Conservation (phyloP, 1,140 invertebrate species). For the Bombus superbus region DNA sequence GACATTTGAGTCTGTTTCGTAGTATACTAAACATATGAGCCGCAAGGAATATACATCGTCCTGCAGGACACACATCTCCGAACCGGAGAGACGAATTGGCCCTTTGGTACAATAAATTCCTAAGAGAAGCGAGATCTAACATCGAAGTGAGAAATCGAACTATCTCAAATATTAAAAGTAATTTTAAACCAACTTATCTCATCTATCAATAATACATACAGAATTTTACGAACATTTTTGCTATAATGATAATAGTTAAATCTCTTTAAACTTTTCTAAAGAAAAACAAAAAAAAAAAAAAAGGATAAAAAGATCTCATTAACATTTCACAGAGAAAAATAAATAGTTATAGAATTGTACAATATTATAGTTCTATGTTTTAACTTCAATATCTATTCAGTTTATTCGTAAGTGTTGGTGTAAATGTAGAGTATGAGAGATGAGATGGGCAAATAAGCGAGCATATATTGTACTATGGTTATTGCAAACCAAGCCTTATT, state of each 20-base stretch:
- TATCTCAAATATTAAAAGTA: not conserved
- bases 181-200: not conserved
- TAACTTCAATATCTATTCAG: too few relatives aligned
- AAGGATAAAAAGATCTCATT: not conserved
- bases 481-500: too few relatives aligned
- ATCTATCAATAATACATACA: not conserved
- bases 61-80: slow-evolving; percentile 25
- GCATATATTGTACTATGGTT: too few relatives aligned
- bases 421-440: too few relatives aligned
- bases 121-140: not conserved
- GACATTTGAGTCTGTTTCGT: slow-evolving; percentile 36
- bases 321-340: not conserved
- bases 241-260: not conserved
- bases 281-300: not conserved
- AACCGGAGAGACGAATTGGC: slow-evolving; percentile 23
- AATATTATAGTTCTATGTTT: too few relatives aligned
- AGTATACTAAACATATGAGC: slow-evolving; percentile 36
- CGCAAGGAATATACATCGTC: slow-evolving; percentile 29
- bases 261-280: not conserved
- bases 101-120: slow-evolving; percentile 48
- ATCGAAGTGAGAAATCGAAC: slow-evolving; percentile 4
- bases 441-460: too few relatives aligned
- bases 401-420: too few relatives aligned
- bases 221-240: not conserved
- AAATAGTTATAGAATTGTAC: too few relatives aligned